These are phyloP conservation scores for Papilio gigon DNA, from an alignment of 2,888 invertebrate genomes.

Conservation along the genomic window DNA sequence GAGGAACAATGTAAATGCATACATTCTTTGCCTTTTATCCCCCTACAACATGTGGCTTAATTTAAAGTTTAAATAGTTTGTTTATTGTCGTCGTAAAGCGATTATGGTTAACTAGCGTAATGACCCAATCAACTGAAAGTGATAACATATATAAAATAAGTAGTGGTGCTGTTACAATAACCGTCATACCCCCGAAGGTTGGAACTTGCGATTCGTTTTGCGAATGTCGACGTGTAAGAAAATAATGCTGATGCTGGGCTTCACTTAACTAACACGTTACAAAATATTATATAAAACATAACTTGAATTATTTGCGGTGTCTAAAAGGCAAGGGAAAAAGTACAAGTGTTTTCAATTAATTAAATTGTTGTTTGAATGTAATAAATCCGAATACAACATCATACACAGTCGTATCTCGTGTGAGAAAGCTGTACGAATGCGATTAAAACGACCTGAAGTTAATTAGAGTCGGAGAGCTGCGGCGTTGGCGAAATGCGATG, in stretches of 20 bases:
- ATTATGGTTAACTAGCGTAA: too few species aligned
- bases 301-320: too few species aligned
- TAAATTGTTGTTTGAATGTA: slow-evolving; percentile 9
- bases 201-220: too few species aligned
- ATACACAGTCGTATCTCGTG: neutral
- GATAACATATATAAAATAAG: too few species aligned
- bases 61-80: neutral
- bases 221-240: too few species aligned
- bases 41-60: neutral
- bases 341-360: neutral
- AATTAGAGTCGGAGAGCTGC: slow-evolving; percentile 30
- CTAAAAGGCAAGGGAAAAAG: too few species aligned
- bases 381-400: slow-evolving; percentile 14
- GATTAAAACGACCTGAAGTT: slow-evolving; percentile 39
- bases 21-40: slow-evolving; percentile 9
- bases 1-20: neutral
- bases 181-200: too few species aligned
- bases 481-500: slow-evolving; percentile 35
- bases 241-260: too few species aligned
- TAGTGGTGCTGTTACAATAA: too few species aligned
- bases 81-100: neutral
- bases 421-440: slow-evolving; percentile 30
- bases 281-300: too few species aligned
- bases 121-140: too few species aligned
- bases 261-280: too few species aligned